Evolutionary conservation across 2,888 invertebrate genomes (phyloP), one percentile per base, ranked within the genome.

Genomic region (Melolontha melolontha): DNA sequence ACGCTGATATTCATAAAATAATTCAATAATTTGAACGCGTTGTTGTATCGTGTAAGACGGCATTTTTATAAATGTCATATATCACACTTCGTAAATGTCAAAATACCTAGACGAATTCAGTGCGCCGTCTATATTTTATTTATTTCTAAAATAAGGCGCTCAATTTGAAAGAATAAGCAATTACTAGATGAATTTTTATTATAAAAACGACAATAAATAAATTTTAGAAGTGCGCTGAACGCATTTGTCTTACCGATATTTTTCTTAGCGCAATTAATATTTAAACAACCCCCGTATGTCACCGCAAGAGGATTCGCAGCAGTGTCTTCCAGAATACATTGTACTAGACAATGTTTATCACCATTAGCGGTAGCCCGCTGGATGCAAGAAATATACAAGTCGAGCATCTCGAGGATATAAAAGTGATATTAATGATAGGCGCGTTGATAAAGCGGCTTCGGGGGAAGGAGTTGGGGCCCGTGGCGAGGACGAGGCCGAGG

Each of bases 401-500:
- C 79, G 79, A 77, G 80, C 79, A 82, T 81, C 81, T 82, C 76
- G 82, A 82, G 82, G 80, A 82, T 81, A 82, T 82, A 83, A 83
- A 83, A 83, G 83, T 83, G 83, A 83, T 82, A 83, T 83, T 83
- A 83, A 83, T 83, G 83, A 83, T 82, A 76, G 78, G 78, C 73
- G 76, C 76, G 79, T 79, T 80, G 81, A 81, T 81, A 80, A 80
- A 80, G 78, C 78, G 79, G 73, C 51, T 39, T 54, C 39, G 54
- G 54, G 17, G 16, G 40, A 8, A 39, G 16, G 49, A 7, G 22
- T 5, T 22, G 1, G 22, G 49, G 22, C 22, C 22, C 49, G 1
- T 22, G 49, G 22, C 8, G 1, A 49, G 49, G 41, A 16, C 29
- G 11, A 22, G 14, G 62, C 44, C 44, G 66, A 44, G 34, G 34